Conservation (phyloP, 2,888 invertebrate species). For the Parapristionchus giblindavisi region DNA sequence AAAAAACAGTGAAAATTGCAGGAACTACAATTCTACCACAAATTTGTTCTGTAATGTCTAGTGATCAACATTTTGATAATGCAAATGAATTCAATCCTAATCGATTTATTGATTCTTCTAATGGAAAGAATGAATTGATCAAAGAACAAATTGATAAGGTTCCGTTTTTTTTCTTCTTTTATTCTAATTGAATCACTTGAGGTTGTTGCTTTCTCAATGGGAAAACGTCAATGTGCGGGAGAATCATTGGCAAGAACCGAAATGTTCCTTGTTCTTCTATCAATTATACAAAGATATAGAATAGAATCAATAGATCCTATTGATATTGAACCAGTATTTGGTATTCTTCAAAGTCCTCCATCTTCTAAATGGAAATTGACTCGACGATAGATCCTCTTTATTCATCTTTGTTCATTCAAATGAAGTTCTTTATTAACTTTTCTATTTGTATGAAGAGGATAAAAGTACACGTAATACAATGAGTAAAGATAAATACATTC, state of each 20-base stretch:
- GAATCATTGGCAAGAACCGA: slow-evolving; percentile 25
- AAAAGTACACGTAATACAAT: no score
- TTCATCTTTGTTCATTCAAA: neutral
- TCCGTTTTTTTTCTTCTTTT: no score
- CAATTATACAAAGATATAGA: slow-evolving; percentile 29
- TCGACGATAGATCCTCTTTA: neutral
- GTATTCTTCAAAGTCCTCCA: slow-evolving; percentile 24
- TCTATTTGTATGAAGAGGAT: neutral
- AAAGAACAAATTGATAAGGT: slow-evolving; percentile 33
- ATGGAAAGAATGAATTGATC: neutral
- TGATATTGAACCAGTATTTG: slow-evolving; percentile 27
- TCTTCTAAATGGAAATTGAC: slow-evolving; percentile 21
- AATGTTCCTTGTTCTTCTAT: slow-evolving; percentile 33
- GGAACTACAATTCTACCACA: slow-evolving; percentile 33
- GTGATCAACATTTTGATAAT: neutral
- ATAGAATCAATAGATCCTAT: slow-evolving; percentile 1
- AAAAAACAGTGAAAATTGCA: neutral
- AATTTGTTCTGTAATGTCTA: slow-evolving; percentile 16
- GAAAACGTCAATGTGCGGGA: slow-evolving; percentile 38
- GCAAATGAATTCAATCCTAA: slow-evolving; percentile 19
- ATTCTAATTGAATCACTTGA: neutral
- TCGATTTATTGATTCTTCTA: neutral
- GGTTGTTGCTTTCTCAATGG: slow-evolving; percentile 38
- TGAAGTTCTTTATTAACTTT: neutral
- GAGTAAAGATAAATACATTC: neutral